phyloP scores from a whole-genome alignment of 2,888 invertebrate species.

The Hyalella azteca region DNA sequence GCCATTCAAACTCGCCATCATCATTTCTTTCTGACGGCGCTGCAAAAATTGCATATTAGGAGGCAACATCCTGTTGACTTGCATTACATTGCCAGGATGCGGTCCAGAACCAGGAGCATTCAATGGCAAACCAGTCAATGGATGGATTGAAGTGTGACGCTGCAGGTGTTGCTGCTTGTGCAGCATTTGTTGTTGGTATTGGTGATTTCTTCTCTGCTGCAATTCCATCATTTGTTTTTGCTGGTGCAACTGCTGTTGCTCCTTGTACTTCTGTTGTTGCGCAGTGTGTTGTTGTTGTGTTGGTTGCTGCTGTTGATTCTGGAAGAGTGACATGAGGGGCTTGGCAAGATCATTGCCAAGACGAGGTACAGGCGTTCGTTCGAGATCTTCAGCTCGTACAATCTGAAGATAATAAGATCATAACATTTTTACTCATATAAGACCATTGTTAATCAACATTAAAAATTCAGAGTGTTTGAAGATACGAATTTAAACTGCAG shows the following conservation, averaged over 20 bases:
- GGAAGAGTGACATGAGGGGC: constrained; percentile 38
- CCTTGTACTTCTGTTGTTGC: neutral
- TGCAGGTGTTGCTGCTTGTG: neutral
- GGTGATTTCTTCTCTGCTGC: neutral
- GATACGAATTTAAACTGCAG: neutral
- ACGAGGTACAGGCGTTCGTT: constrained; percentile 43
- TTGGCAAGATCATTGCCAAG: constrained; percentile 15
- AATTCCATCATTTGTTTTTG: constrained; percentile 23
- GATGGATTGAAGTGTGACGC: neutral
- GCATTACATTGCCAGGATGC: neutral
- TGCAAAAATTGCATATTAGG: neutral
- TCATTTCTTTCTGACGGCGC: constrained; percentile 27
- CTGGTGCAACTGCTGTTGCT: constrained; percentile 28
- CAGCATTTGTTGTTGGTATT: constrained; percentile 6
- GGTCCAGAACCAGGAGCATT: constrained; percentile 1
- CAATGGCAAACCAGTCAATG: constrained; percentile 9
- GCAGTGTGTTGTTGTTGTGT: neutral
- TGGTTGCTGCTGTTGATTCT: constrained; percentile 41
- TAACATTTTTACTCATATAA: neutral
- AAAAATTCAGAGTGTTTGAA: neutral
- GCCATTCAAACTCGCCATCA: neutral
- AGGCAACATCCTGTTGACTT: constrained; percentile 2
- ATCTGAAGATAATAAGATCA: neutral
- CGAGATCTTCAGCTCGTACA: constrained; percentile 50
- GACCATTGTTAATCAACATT: neutral